These are phyloP conservation scores for Martes flavigula DNA, from an alignment of 2,797 vertebrate genomes.

Conservation along the genomic window DNA sequence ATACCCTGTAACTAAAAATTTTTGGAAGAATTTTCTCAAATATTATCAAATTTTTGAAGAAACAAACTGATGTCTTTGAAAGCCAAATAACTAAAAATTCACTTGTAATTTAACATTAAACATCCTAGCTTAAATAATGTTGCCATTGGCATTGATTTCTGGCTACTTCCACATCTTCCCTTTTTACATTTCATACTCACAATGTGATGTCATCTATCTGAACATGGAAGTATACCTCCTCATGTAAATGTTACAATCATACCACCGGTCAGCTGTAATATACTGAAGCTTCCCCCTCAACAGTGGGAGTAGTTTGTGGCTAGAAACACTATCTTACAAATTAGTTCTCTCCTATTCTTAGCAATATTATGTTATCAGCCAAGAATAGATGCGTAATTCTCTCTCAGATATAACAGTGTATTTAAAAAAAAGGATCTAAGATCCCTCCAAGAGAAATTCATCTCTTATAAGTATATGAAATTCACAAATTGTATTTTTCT, in stretches of 20 bases:
- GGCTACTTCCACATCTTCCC: neutral
- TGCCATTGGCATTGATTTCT: neutral
- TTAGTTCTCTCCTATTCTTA: neutral
- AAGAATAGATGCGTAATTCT: neutral
- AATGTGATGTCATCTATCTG: neutral
- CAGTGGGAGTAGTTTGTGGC: neutral
- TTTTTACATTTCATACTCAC: neutral
- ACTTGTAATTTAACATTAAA: conserved; percentile 13
- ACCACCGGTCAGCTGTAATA: neutral
- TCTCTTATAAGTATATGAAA: neutral
- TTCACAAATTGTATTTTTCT: neutral
- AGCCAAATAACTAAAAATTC: conserved; percentile 10
- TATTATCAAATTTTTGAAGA: neutral
- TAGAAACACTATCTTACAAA: neutral
- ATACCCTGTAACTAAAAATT: neutral
- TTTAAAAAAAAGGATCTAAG: neutral
- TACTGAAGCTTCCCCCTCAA: neutral
- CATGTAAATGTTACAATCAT: neutral
- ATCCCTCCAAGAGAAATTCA: neutral
- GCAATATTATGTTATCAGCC: neutral
- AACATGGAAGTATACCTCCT: neutral
- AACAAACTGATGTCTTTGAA: neutral
- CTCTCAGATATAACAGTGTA: neutral
- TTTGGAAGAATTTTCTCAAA: neutral
- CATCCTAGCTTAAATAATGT: neutral